A percentile compares a stretch with the other conserved stretches of the same genome.
phyloP scores from a whole-genome alignment of 2,797 vertebrate species.

The Muscicapa comitata region DNA sequence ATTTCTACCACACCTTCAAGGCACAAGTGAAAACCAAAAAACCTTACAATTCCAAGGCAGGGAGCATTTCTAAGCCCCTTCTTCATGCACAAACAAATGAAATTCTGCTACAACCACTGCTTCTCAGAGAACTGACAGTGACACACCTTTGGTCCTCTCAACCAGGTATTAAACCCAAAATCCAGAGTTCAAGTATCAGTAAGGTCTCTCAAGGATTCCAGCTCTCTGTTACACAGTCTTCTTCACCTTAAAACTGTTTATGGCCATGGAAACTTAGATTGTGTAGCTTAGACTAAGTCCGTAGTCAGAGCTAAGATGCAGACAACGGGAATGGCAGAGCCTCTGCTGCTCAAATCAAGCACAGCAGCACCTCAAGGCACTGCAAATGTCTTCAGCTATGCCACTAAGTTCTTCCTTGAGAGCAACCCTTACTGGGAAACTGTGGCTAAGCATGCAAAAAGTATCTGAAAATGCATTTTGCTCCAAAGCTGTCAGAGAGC shows the following conservation, averaged over 20 bases:
- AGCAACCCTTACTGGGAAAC: not conserved
- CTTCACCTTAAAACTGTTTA: not conserved
- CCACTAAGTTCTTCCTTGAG: not conserved
- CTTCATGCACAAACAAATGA: not conserved
- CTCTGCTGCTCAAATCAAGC: not conserved
- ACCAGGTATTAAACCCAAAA: not conserved
- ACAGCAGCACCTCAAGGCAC: not conserved
- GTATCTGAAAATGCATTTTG: not conserved
- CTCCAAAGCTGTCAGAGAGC: not conserved
- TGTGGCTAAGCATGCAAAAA: not conserved
- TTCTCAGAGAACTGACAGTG: not conserved
- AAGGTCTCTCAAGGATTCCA: not conserved
- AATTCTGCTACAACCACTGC: not conserved
- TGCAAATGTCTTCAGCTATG: not conserved
- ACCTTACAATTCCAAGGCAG: not conserved
- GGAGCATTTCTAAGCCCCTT: not conserved
- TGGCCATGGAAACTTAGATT: not conserved
- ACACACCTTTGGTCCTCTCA: not conserved
- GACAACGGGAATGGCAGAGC: rapidly evolving
- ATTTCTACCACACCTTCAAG: not conserved
- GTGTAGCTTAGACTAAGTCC: not conserved
- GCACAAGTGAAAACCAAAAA: not conserved
- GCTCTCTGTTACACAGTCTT: not conserved
- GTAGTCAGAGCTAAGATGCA: not conserved
- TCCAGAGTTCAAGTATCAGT: not conserved